A percentile compares a stretch with the other conserved stretches of the same genome.
Conservation (phyloP, 2,888 invertebrate species). For the Aethes cnicana region DNA sequence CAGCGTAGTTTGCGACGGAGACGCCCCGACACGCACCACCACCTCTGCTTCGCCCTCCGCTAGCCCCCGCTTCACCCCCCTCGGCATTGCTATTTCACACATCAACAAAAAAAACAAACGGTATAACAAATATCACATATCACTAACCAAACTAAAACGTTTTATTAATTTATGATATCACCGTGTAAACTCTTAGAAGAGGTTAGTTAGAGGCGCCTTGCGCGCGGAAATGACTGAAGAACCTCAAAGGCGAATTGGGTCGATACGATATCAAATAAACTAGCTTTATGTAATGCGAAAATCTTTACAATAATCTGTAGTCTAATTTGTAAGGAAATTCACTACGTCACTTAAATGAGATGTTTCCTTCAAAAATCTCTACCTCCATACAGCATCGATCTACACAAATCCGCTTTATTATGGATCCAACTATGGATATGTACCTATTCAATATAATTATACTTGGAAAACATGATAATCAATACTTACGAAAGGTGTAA, state of each 20-base stretch:
- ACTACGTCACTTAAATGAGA: constrained; percentile 74
- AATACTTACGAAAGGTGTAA: constrained; percentile 81
- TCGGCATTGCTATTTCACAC: constrained; percentile 78
- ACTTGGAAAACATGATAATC: too few species aligned
- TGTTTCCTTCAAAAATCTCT: constrained; percentile 69
- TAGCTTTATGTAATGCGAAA: constrained; percentile 48
- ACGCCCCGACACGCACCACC: constrained; percentile 77
- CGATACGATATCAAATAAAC: constrained; percentile 71
- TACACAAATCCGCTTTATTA: constrained; percentile 49
- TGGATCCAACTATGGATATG: not conserved
- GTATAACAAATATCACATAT: too few species aligned
- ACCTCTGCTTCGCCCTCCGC: constrained; percentile 80
- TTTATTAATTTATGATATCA: constrained; percentile 46
- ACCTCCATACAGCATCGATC: constrained; percentile 67
- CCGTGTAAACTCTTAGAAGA: constrained; percentile 74
- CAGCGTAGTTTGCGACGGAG: constrained; percentile 79
- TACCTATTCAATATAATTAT: constrained; percentile 36
- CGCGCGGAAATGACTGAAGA: constrained; percentile 76
- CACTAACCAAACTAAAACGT: too few species aligned
- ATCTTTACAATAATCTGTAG: too few species aligned
- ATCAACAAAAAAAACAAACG: constrained; percentile 42
- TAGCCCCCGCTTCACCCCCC: constrained; percentile 82
- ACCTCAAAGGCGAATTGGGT: constrained; percentile 74
- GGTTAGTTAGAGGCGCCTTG: constrained; percentile 80
- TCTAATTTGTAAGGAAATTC: too few species aligned